Conservation (phyloP, 2,113 vertebrate genomes). For the Phaethon lepturus region DNA sequence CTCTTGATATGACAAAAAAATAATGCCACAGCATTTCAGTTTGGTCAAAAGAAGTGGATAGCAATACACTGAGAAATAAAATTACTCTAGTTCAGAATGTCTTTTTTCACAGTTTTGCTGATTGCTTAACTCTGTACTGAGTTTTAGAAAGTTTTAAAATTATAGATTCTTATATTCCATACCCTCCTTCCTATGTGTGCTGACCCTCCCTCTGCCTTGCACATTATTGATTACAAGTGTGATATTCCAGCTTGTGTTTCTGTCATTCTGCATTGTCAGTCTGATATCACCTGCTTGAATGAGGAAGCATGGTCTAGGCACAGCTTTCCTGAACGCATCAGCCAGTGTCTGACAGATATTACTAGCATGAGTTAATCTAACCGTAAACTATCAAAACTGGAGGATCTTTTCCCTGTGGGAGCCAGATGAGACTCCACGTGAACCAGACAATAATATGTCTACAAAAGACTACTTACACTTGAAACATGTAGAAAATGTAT, state of each 20-base stretch:
- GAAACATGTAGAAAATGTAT: not conserved
- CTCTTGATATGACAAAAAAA: not conserved
- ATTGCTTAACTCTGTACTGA: not conserved
- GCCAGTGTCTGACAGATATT: not conserved
- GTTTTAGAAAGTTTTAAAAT: not conserved
- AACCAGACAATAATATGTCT: not conserved
- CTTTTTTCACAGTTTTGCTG: not conserved
- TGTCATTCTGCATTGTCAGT: accelerated
- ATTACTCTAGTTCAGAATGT: not conserved
- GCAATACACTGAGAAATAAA: not conserved
- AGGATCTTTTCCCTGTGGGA: not conserved
- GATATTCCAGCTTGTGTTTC: not conserved
- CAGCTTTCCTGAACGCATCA: not conserved
- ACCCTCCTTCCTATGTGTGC: not conserved
- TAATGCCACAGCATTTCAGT: not conserved
- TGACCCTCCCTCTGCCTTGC: not conserved
- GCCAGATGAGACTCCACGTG: not conserved
- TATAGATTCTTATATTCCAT: not conserved
- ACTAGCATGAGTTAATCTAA: not conserved
- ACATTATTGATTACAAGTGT: not conserved
- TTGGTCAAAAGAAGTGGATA: not conserved
- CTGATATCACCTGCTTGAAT: not conserved
- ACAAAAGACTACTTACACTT: not conserved
- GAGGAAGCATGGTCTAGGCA: not conserved
- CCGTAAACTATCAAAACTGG: not conserved